Evolutionary conservation across 2,888 invertebrate genomes (phyloP).

Genomic region (Lycocerus yunnanus): DNA sequence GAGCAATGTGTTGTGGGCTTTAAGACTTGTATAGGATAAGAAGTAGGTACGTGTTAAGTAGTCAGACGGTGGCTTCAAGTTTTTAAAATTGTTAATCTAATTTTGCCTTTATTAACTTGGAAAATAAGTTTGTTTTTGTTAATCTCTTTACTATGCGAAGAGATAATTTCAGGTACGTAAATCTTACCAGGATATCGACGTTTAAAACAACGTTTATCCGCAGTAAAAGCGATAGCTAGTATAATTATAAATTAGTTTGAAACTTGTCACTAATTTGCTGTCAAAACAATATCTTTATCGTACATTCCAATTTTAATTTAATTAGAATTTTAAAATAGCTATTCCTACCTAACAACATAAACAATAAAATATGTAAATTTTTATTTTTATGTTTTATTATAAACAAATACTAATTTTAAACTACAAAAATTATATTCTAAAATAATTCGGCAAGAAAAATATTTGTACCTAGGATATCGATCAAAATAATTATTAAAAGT

Average conservation of each 20-base stretch:
- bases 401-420: too few species aligned
- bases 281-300: constrained; percentile 51
- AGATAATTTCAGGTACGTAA: constrained; percentile 49
- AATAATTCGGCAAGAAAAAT: too few species aligned
- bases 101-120: constrained; percentile 19
- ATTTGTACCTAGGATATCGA: too few species aligned
- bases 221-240: constrained; percentile 51
- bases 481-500: too few species aligned
- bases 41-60: constrained; percentile 45
- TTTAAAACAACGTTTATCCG: constrained; percentile 50
- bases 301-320: constrained; percentile 39
- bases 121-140: constrained; percentile 26
- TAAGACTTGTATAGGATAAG: constrained; percentile 49
- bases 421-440: too few species aligned
- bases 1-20: constrained; percentile 43
- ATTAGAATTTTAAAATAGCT: constrained; percentile 41
- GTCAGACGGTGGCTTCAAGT: constrained; percentile 44
- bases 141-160: constrained; percentile 31
- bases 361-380: neutral
- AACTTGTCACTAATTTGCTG: constrained; percentile 55
- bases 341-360: neutral
- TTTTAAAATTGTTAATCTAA: constrained; percentile 28
- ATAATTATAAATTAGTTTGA: constrained; percentile 55
- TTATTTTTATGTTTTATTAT: too few species aligned
- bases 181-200: constrained; percentile 52